Conservation (phyloP, 2,113 vertebrate species). For the Typhlomys cinereus region DNA sequence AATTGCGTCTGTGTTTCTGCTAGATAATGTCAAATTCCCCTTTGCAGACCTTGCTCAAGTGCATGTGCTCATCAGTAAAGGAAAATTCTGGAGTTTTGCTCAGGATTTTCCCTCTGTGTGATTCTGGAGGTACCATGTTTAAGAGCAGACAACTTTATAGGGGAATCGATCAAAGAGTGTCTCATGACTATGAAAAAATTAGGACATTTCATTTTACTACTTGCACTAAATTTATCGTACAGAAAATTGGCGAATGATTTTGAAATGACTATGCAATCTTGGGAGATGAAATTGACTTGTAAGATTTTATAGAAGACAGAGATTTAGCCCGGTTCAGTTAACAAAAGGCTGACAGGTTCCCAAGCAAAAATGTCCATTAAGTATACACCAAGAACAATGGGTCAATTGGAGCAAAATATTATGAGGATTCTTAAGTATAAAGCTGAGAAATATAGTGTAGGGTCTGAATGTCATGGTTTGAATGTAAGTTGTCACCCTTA, state of each 20-base stretch:
- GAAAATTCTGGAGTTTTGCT: not conserved
- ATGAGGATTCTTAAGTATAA: not conserved
- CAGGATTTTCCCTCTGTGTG: not conserved
- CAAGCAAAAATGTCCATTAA: not conserved
- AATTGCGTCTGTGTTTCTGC: not conserved
- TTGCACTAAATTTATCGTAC: not conserved
- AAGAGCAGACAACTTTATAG: not conserved
- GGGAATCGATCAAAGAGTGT: not conserved
- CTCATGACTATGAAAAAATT: not conserved
- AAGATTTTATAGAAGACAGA: not conserved
- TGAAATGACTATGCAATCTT: not conserved
- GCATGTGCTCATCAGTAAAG: not conserved
- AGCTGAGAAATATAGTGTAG: not conserved
- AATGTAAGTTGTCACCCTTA: too few relatives aligned
- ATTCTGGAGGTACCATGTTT: not conserved
- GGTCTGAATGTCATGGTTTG: too few relatives aligned
- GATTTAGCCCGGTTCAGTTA: not conserved
- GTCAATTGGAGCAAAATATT: not conserved
- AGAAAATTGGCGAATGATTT: not conserved
- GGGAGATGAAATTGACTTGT: not conserved
- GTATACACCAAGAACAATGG: not conserved
- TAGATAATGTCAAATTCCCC: not conserved
- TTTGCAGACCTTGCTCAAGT: not conserved
- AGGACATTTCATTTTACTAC: not conserved
- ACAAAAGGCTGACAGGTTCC: constrained; percentile 1